phyloP scores from a whole-genome alignment of 2,797 vertebrate genomes.

The Otolemur crassicaudatus region DNA sequence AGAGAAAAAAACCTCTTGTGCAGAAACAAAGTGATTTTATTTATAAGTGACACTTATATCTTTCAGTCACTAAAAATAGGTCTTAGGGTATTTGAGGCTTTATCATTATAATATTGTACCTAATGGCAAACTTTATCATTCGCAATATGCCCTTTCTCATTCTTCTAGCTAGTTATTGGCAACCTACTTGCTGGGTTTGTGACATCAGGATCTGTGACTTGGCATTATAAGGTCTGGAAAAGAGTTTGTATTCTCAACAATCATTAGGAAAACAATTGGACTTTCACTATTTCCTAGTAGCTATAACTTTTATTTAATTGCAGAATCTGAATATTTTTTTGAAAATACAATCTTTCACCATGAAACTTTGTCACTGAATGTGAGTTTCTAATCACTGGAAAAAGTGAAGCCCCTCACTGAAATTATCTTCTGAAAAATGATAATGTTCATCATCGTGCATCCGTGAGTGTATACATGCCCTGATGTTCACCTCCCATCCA shows the following conservation, averaged over 20 bases:
- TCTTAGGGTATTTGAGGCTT: background rate
- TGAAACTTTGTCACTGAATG: background rate
- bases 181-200: background rate
- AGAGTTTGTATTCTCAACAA: background rate
- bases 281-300: background rate
- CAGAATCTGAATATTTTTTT: conserved; percentile 6
- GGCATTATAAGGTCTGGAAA: background rate
- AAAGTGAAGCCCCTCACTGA: background rate
- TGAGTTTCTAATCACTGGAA: background rate
- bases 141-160: background rate
- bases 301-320: conserved; percentile 11
- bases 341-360: background rate
- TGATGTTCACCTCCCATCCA: background rate
- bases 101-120: background rate
- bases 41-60: background rate
- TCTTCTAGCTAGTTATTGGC: background rate
- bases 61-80: background rate
- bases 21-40: background rate
- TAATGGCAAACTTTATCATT: background rate
- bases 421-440: conserved; percentile 3
- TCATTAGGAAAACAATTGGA: background rate
- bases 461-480: background rate
- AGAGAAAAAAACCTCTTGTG: background rate
- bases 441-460: background rate
- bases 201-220: background rate